Base-by-base conservation (phyloP, 2,888 invertebrate species). In the Melanostoma mellinum region DNA sequence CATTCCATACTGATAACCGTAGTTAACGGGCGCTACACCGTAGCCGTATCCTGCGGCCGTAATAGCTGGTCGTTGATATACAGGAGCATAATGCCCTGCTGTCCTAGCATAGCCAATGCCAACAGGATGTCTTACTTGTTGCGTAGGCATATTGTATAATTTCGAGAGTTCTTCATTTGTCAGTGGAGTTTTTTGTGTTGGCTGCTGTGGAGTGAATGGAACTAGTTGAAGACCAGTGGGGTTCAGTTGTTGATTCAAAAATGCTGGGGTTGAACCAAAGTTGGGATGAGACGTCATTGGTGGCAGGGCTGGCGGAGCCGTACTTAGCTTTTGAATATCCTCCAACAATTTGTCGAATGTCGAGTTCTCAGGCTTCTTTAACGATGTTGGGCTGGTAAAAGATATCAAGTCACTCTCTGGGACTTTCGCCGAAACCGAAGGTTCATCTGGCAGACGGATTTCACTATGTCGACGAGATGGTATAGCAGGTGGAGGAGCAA, bases 341-440 rank as follows among this genome's bases (percentile, higher is more conserved):
- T 92, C 92, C 78, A 94, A 93, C 86, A 94, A 92, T 85, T 94
- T 93, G 85, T 94, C 94, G 86, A 94, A 92, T 65, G 93, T 92
- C 6, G 92, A 92, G 89, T 92, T 92, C 90, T 87, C 93, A 90
- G 74, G 92, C 90, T 85, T 89, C 56, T 88, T 89, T 3, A 69
- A 35, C n/a, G 87, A 85, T 4, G 93, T 93, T 30, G 95, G 95
- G 89, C 94, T 95, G 30, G 94, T 87, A 88, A 95, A 95, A 9
- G 95, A 95, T 87, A 95, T 95, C 85, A 95, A 91, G 91, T 95
- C 95, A 77, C 93, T 94, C 35, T 92, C 91, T 65, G 33, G 6
- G 0, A 85, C 50, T 6, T 63, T 36, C 3, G 86, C 78, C 0
- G 89, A 80, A 0, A 86, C 78, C 0, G 89, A 80, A 0, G 89